Base-by-base conservation (phyloP, 2,113 vertebrate species). In the Apus apus region DNA sequence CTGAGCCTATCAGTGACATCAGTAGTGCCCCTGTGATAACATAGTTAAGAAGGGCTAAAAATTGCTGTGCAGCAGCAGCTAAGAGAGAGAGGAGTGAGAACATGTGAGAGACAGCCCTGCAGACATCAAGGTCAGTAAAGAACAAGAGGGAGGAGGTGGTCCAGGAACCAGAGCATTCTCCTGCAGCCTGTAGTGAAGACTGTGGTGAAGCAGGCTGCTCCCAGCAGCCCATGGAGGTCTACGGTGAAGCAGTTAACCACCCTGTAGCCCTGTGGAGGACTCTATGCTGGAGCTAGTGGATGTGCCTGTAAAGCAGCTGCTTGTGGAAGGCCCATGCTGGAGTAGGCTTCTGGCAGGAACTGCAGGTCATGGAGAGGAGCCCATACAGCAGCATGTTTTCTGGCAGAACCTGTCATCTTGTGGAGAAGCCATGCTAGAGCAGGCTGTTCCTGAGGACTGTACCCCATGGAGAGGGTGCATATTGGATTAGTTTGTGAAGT, bases 261-360 rank as follows among this genome's bases (percentile, higher is more conserved):
- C 57, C 45, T 34, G 61, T 7, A 58, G 50, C n/a, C 43, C 61
- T 0, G 2, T 25, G 50, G 26, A 17, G 50, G 66, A 14, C 8
- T 17, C n/a, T 11, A n/a, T 2, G 2, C 27, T 36, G 21, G 11
- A 46, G 48, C 16, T 50, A 17, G 40, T 19, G 57, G n/a, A 21
- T 54, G 23, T 0, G 1, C 38, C 38, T 38, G 10, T 38, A 38
- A n/a, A n/a, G 38, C 38, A 38, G 27, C 36, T 17, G 6, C 20
- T 13, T 0, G 0, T 40, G 62, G 34, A 11, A 5, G 27, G 29
- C 26, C 23, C 3, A 2, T 0, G 6, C 25, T 40, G 38, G 60
- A 64, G 34, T 51, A 38, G 60, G 15, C 11, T 85, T 11, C 53
- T 91, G 36, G 45, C n/a, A 36, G 48, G 34, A 60, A 13, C 26